Evolutionary conservation across 2,888 invertebrate genomes (phyloP).

Genomic region (Cephus pulcher): DNA sequence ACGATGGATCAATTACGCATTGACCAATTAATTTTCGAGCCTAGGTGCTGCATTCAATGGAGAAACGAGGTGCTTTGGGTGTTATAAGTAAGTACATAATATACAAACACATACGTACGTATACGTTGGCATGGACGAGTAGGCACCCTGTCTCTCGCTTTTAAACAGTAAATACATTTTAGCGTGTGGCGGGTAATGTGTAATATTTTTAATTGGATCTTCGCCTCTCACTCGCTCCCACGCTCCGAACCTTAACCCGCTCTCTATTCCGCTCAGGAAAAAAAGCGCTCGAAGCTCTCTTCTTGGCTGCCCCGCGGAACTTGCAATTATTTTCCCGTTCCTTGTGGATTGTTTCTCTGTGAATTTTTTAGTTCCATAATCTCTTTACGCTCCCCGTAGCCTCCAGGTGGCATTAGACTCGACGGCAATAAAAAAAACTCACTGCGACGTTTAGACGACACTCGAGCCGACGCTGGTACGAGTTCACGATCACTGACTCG

Average conservation of each 20-base stretch:
- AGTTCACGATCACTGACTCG: background rate
- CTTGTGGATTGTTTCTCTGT: constrained; percentile 61
- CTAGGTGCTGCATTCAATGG: background rate
- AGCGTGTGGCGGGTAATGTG: constrained; percentile 62
- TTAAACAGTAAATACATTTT: constrained; percentile 64
- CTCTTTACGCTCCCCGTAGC: constrained; percentile 38
- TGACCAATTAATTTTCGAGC: constrained; percentile 33
- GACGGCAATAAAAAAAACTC: background rate
- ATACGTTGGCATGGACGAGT: background rate
- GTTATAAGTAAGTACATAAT: constrained; percentile 6
- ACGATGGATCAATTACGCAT: constrained; percentile 34
- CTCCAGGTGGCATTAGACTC: constrained; percentile 52
- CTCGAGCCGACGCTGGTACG: background rate
- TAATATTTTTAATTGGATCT: constrained; percentile 67
- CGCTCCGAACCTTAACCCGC: constrained; percentile 11
- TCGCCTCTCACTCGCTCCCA: constrained; percentile 42
- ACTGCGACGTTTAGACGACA: background rate
- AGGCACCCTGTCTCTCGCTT: constrained; percentile 46
- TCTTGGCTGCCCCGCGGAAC: constrained; percentile 48
- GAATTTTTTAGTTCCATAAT: constrained; percentile 53
- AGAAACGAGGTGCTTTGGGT: background rate
- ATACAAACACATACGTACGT: constrained; percentile 3
- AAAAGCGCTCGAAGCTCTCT: constrained; percentile 40
- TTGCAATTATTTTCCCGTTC: constrained; percentile 65
- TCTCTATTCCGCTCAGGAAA: background rate